Conservation (phyloP, 2,888 invertebrate species). For the Temnothorax rugatulus region DNA sequence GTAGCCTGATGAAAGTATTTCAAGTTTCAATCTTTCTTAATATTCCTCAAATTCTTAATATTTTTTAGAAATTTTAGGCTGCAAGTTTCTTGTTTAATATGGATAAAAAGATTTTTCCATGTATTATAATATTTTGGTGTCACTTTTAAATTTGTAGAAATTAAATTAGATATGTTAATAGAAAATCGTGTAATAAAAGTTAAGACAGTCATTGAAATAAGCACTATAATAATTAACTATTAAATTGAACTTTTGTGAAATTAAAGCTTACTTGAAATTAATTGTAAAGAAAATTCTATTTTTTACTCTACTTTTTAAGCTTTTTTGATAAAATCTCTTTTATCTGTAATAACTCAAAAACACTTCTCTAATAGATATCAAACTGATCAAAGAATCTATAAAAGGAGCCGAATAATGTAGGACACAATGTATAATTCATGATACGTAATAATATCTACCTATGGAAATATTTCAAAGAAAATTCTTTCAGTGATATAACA, state of each 20-base stretch:
- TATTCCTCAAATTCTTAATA: background rate
- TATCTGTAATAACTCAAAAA: background rate
- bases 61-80: background rate
- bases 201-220: background rate
- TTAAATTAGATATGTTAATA: background rate
- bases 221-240: background rate
- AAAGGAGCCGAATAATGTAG: background rate
- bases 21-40: background rate
- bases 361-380: background rate
- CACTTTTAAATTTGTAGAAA: background rate
- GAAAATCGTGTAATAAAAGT: background rate
- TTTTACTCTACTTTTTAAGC: background rate
- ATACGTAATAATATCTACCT: slow-evolving; percentile 17
- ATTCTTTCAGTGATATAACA: slow-evolving; percentile 16
- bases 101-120: background rate
- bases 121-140: background rate
- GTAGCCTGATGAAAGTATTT: background rate
- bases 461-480: slow-evolving; percentile 16
- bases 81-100: background rate
- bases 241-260: background rate
- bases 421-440: background rate
- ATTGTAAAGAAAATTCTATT: background rate
- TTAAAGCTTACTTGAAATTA: slow-evolving; percentile 1
- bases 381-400: background rate
- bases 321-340: background rate